Evolutionary conservation across 2,888 invertebrate genomes (phyloP).

Genomic region (Spilosoma lubricipeda): DNA sequence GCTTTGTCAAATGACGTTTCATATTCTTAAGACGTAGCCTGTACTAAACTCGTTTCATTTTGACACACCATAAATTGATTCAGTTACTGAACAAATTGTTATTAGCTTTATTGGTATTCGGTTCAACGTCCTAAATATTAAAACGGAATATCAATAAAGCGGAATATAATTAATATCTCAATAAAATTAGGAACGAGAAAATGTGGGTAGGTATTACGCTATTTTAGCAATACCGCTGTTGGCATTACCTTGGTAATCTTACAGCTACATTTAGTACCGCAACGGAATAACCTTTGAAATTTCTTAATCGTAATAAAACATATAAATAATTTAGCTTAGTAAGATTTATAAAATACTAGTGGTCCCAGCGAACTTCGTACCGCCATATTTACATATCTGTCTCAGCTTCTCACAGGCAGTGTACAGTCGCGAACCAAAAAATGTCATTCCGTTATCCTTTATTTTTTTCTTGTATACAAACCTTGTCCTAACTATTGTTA

Average conservation of each 20-base stretch:
- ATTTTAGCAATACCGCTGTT: neutral
- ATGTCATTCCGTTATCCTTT: too few relatives aligned
- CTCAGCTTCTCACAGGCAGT: too few relatives aligned
- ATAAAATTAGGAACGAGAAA: neutral
- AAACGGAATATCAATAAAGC: neutral
- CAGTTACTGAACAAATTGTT: neutral
- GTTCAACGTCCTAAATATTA: neutral
- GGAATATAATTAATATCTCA: neutral
- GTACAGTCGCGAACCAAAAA: too few relatives aligned
- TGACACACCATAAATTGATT: constrained; percentile 1
- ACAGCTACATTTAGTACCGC: neutral
- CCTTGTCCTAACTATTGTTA: too few relatives aligned
- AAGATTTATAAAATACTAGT: too few relatives aligned
- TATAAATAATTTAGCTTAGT: too few relatives aligned
- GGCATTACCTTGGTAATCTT: neutral
- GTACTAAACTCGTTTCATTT: neutral
- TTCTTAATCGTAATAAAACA: too few relatives aligned
- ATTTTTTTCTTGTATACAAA: too few relatives aligned
- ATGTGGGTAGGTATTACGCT: neutral
- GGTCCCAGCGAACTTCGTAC: too few relatives aligned
- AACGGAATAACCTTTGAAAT: neutral
- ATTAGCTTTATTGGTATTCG: neutral
- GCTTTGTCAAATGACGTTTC: neutral
- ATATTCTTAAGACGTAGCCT: neutral
- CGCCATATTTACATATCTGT: too few relatives aligned